phyloP scores from a whole-genome alignment of 2,797 vertebrate species.

The Gallinago solitaria region DNA sequence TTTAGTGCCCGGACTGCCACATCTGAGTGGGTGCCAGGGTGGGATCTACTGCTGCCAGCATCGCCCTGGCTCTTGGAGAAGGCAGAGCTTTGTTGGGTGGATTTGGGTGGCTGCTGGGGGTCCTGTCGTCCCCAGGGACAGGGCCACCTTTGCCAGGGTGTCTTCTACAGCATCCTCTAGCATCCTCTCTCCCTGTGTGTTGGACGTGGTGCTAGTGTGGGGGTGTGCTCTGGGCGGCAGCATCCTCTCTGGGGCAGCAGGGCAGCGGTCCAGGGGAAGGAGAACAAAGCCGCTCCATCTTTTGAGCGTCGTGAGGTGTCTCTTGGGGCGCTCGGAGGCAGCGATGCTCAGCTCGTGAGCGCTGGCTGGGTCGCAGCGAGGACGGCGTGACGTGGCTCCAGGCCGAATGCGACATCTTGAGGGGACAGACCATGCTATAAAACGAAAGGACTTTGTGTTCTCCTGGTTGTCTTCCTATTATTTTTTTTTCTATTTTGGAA shows the following conservation, averaged over 20 bases:
- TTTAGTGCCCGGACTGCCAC: accelerated
- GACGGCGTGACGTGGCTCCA: accelerated
- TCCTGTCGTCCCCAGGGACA: neutral
- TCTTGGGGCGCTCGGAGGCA: neutral
- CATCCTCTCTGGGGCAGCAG: accelerated
- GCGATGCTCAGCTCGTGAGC: accelerated
- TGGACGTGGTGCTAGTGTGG: accelerated
- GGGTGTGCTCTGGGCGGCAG: accelerated
- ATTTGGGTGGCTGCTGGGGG: accelerated
- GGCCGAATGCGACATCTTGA: neutral
- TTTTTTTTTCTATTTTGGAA: neutral
- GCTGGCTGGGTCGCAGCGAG: accelerated
- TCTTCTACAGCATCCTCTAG: neutral
- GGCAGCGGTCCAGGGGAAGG: neutral
- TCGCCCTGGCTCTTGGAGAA: accelerated
- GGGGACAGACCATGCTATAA: accelerated
- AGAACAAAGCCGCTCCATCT: accelerated
- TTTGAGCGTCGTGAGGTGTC: accelerated
- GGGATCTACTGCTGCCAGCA: accelerated
- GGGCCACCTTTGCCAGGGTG: neutral
- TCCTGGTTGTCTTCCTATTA: neutral
- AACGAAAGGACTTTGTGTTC: neutral
- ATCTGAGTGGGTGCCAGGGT: accelerated
- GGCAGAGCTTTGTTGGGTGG: accelerated
- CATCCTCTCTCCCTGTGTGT: accelerated